Evolutionary conservation across 1,140 invertebrate genomes (phyloP).

Genomic region (Apis cerana): DNA sequence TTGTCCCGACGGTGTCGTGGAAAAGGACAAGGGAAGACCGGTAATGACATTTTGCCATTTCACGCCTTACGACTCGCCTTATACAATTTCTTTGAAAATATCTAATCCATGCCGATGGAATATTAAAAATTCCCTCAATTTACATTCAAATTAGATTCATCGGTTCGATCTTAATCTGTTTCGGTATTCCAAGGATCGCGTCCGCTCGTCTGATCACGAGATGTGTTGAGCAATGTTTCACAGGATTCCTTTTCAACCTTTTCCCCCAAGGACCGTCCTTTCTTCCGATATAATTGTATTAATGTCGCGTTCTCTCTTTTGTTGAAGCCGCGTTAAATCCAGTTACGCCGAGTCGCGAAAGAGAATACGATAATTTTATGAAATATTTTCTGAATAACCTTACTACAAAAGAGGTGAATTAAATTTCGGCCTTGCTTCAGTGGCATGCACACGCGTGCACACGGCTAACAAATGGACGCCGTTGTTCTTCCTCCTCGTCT

Average conservation of each 20-base stretch:
- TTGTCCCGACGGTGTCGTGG: constrained; percentile 27
- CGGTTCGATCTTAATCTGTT: constrained; percentile 32
- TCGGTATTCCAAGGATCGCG: constrained; percentile 28
- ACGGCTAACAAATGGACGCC: too few relatives aligned
- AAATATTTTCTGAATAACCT: constrained; percentile 23
- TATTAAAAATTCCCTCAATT: constrained; percentile 41
- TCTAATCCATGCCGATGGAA: constrained; percentile 9
- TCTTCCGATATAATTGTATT: constrained; percentile 9
- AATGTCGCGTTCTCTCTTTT: background rate
- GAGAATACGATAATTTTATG: constrained; percentile 1
- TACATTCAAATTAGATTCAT: constrained; percentile 53
- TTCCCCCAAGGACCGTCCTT: background rate
- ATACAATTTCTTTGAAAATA: constrained; percentile 30
- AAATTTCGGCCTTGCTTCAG: constrained; percentile 20
- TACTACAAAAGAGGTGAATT: constrained; percentile 15
- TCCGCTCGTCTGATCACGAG: background rate
- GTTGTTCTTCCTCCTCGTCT: background rate
- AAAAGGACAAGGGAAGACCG: constrained; percentile 22
- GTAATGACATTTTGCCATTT: constrained; percentile 17
- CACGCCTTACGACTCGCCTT: background rate
- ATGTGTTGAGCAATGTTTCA: background rate
- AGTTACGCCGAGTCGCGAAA: background rate
- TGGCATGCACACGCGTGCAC: background rate
- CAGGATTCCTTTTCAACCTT: background rate
- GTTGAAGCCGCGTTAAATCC: background rate